Percentiles rank a stretch among this genome's conserved stretches.
phyloP scores from a whole-genome alignment of 2,113 vertebrate genomes.

The Syngnathus typhle region DNA sequence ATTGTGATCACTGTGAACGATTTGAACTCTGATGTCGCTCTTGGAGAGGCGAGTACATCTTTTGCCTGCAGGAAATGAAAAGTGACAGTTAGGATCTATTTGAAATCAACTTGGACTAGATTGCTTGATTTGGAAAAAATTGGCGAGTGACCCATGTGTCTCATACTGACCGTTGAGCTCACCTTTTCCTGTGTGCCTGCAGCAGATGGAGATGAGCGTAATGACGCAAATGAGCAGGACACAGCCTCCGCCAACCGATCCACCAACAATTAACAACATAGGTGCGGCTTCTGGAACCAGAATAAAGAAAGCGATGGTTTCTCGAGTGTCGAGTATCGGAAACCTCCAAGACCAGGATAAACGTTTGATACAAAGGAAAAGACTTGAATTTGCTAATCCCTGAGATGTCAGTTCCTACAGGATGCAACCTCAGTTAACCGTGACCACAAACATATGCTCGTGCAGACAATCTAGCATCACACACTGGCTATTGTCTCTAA shows the following conservation, averaged over 20 bases:
- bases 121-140: constrained; percentile 29
- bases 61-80: constrained; percentile 60
- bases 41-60: constrained; percentile 78
- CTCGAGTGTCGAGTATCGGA: not conserved
- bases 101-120: not conserved
- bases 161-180: constrained; percentile 71
- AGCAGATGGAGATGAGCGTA: constrained; percentile 74
- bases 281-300: constrained; percentile 72
- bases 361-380: constrained; percentile 22
- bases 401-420: constrained; percentile 28
- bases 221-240: constrained; percentile 73
- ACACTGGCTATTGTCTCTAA: constrained; percentile 66
- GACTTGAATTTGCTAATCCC: constrained; percentile 44
- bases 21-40: constrained; percentile 79
- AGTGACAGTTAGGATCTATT: not conserved
- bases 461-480: constrained; percentile 31
- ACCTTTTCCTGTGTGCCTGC: constrained; percentile 77
- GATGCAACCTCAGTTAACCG: constrained; percentile 43
- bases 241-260: constrained; percentile 69
- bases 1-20: constrained; percentile 78
- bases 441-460: constrained; percentile 33
- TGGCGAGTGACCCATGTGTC: constrained; percentile 32
- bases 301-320: constrained; percentile 8
- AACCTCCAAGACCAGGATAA: not conserved
- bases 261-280: constrained; percentile 72